phyloP scores from a whole-genome alignment of 2,797 vertebrate genomes.

The Champsocephalus esox region DNA sequence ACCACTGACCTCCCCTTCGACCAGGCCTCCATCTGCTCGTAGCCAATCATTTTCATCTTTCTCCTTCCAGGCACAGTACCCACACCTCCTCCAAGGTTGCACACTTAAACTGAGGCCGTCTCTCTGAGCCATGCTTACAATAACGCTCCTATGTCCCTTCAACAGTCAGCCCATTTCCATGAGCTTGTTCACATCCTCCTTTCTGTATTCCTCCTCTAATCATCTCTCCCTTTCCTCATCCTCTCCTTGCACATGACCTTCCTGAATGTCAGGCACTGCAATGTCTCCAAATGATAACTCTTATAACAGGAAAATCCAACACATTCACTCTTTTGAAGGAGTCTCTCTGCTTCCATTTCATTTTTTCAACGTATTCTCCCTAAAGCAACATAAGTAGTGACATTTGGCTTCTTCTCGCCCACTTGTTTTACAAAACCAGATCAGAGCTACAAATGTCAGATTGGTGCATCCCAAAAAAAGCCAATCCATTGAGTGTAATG shows the following conservation, averaged over 20 bases:
- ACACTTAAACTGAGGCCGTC: slow-evolving; percentile 32
- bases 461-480: neutral
- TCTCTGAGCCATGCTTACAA: slow-evolving; percentile 30
- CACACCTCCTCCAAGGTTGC: slow-evolving; percentile 26
- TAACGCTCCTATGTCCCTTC: slow-evolving; percentile 19
- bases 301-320: slow-evolving; percentile 12
- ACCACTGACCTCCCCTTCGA: slow-evolving; percentile 6
- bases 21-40: slow-evolving; percentile 7
- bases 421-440: slow-evolving; percentile 25
- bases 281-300: slow-evolving; percentile 29
- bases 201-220: slow-evolving; percentile 37
- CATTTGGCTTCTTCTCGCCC: slow-evolving; percentile 23
- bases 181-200: slow-evolving; percentile 37
- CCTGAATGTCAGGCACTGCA: slow-evolving; percentile 3
- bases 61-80: slow-evolving; percentile 14
- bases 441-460: slow-evolving; percentile 7
- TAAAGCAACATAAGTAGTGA: slow-evolving; percentile 26
- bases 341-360: neutral
- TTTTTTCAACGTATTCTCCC: neutral
- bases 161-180: slow-evolving; percentile 18
- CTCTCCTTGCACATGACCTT: slow-evolving; percentile 30
- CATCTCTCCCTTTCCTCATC: slow-evolving; percentile 21
- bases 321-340: slow-evolving; percentile 18
- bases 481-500: slow-evolving; percentile 29
- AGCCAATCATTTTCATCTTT: slow-evolving; percentile 22